phyloP scores from a whole-genome alignment of 2,888 invertebrate genomes.

The Ichneumoninae sp. region DNA sequence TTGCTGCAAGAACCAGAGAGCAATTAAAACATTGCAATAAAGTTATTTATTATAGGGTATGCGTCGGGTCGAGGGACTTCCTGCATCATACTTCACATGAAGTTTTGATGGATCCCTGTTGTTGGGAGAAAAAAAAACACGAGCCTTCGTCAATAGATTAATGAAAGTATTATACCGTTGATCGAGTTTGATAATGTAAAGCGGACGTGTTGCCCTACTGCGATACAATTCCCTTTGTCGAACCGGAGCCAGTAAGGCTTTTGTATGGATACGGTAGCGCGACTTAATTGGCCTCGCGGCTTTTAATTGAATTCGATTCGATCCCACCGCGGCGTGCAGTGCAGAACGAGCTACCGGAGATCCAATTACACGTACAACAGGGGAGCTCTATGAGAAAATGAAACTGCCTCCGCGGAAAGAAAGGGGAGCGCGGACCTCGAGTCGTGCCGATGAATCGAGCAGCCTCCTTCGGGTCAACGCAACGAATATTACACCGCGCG shows the following conservation, averaged over 20 bases:
- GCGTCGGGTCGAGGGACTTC: not conserved
- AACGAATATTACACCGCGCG: not conserved
- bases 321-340: slow-evolving; percentile 2
- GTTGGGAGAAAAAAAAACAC: not conserved
- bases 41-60: not conserved
- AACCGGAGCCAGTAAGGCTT: not conserved
- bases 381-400: slow-evolving; percentile 17
- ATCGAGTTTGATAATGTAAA: slow-evolving; percentile 1
- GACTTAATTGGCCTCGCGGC: slow-evolving; percentile 36
- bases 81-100: not conserved
- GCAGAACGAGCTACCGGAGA: slow-evolving; percentile 22
- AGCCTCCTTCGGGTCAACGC: not conserved
- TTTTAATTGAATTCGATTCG: slow-evolving; percentile 40
- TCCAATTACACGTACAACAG: slow-evolving; percentile 36
- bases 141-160: not conserved
- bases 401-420: not conserved
- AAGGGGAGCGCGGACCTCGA: not conserved
- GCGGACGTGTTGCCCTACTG: not conserved
- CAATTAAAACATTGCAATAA: slow-evolving; percentile 7
- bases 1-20: slow-evolving; percentile 87
- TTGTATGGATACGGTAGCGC: slow-evolving; percentile 5
- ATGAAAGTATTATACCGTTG: not conserved
- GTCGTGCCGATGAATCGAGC: slow-evolving; percentile 7
- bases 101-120: not conserved
- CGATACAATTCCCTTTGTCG: slow-evolving; percentile 8